Base-by-base conservation (phyloP, 1,140 invertebrate genomes). In the Caerostris darwini region DNA sequence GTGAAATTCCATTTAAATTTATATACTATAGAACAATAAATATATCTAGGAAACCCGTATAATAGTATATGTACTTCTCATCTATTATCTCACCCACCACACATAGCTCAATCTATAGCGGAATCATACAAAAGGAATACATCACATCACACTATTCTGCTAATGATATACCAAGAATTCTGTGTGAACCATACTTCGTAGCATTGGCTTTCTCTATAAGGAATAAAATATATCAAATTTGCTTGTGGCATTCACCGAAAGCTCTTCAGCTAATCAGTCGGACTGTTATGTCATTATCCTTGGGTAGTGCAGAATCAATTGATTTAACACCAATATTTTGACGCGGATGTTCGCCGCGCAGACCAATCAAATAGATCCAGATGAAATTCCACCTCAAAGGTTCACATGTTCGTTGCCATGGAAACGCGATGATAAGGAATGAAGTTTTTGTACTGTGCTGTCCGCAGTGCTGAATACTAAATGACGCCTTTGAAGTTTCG, bases 291-390 rank as follows among this genome's bases (percentile, higher is more conserved):
- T 71, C 54, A 90, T 90, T 90, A 90, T 90, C 88, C 88, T 77
- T 7, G 7, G 64, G 64, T 67, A 56, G n/a, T 19, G 67, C 3
- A 54, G 67, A 90, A 90, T 77, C 88, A 90, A 90, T 90, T 71
- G 88, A 53, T 67, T 90, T 90, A 90, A 90, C 88, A 90, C 77
- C 67, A 90, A 90, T 90, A 77, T 90, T 90, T 57, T 57, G 88
- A 69, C 67, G 67, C n/a, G 7, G 88, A 19, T 19, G 50, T 67
- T 88, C 57, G 54, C 67, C 54, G 34, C 14, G 12, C 58, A 67
- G 86, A 57, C 67, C 88, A 90, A 90, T 90, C 88, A 57, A 69
- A 77, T 90, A 77, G 54, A 90, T 71, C 67, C 14, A 34, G 54
- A 90, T 56, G 61, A 61, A 71, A 77, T 90, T 71, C 54, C 88